phyloP scores from a whole-genome alignment of 2,797 vertebrate genomes.

The Crossoptilon crossoptilon region DNA sequence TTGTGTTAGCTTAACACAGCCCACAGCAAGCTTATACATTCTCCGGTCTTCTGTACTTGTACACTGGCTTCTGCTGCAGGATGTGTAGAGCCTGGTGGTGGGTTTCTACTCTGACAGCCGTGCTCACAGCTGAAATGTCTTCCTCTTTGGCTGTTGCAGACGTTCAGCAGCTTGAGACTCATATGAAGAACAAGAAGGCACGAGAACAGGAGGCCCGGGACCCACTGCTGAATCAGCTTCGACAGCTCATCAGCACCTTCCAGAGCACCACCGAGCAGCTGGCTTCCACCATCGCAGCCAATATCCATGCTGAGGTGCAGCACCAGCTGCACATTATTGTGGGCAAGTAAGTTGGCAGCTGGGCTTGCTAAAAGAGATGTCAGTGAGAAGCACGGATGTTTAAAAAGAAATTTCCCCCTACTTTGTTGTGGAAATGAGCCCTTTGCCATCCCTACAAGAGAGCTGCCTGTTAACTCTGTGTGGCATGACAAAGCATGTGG shows the following conservation, averaged over 20 bases:
- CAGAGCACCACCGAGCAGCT: slow-evolving; percentile 91
- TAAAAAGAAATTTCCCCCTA: not conserved
- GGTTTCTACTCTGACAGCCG: not conserved
- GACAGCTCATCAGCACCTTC: slow-evolving; percentile 88
- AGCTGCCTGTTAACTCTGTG: not conserved
- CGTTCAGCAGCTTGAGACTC: slow-evolving; percentile 93
- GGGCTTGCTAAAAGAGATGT: slow-evolving; percentile 5
- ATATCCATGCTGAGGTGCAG: slow-evolving; percentile 91
- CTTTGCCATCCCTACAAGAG: rapidly evolving
- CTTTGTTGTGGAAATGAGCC: not conserved
- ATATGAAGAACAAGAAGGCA: slow-evolving; percentile 89
- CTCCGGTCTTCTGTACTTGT: rapidly evolving
- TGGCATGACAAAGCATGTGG: rapidly evolving
- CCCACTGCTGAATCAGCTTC: slow-evolving; percentile 89
- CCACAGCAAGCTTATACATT: not conserved
- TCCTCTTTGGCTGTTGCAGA: slow-evolving; percentile 75
- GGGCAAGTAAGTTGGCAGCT: slow-evolving; percentile 88
- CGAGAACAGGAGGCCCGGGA: slow-evolving; percentile 91
- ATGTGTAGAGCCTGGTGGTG: rapidly evolving
- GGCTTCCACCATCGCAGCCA: slow-evolving; percentile 85
- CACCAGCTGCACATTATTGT: slow-evolving; percentile 94
- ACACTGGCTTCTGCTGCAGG: not conserved
- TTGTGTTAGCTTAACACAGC: not conserved
- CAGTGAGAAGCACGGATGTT: not conserved
- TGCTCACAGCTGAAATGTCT: rapidly evolving